Base-by-base conservation (phyloP, 2,888 invertebrate genomes). In the Tinea trinotella region DNA sequence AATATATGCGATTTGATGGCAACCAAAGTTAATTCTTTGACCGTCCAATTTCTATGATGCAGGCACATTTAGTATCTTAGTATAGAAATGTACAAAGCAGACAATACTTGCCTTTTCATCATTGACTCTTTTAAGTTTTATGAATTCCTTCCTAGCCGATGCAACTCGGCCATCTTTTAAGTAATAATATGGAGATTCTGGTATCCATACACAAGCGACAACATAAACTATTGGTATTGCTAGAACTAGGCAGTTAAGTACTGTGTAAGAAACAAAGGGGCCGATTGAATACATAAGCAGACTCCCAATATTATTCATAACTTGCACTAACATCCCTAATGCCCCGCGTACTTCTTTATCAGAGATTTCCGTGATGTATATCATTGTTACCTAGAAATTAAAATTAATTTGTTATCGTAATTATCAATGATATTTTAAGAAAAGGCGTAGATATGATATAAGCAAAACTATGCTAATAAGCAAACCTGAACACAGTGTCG, bases 101-200 rank as follows among this genome's bases (percentile, higher is more conserved):
- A n/a, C n/a, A n/a, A 30, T 7, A 7, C 30, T 30, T 64, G 85
- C 87, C 72, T 74, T 76, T 57, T 75, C 74, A 64, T 82, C 74
- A 9, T 66, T 70, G 49, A 75, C 73, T 17, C 87, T 82, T 59
- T 82, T 87, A 10, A 89, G 60, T 35, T 65, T 65, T 62, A 71
- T 70, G 36, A 87, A 77, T 55, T 75, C 81, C 30, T 70, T 76
- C 58, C 70, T 78, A 0, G 89, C 89, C 0, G 80, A 79, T 1
- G 74, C 77, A 2, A 79, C 61, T 20, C 82, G 71, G 1, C 82
- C 86, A 56, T 83, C 81, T 66, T 88, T 88, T 34, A 91, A 66
- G 48, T 90, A 74, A 60, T 83, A 90, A 59, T 90, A 89, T 1
- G 90, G 90, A 0, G 90, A 89, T 61, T 90, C 90, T 0, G 90